Base-by-base conservation (phyloP, 2,888 invertebrate species). In the Fragum fragum region DNA sequence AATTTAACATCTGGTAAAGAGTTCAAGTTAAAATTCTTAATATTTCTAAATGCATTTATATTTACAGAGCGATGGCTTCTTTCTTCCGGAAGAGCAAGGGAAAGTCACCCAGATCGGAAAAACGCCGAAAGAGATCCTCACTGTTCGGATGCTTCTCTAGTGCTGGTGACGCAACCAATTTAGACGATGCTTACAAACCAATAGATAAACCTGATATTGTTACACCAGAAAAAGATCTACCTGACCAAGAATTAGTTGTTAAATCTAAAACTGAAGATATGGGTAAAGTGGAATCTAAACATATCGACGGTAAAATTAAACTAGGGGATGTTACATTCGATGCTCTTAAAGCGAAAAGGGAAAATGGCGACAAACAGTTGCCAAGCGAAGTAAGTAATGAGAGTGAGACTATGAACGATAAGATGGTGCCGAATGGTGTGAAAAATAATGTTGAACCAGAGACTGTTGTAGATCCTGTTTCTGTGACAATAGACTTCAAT, bases 251-350 rank as follows among this genome's bases (percentile, higher is more conserved):
- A 47, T 3, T 18, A 9, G 16, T 1, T n/a, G 47, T 3, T 47
- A 47, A 63, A 23, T 9, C 52, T 23, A 39, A 63, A 14, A 26
- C 52, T 29, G 21, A 57, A 36, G 57, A 77, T 9, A 83, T 83
- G 83, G 83, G 80, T 1, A 76, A 77, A 69, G 80, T 63, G 5
- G 83, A 83, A 63, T 79, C 83, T 1, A 83, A 83, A 73, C 59
- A 55, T 29, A 39, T 63, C 1, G 29, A 59, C 42, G 53, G 29
- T 32, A 42, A 53, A 28, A 69, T 32, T n/a, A n/a, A 23, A 26
- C 53, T 42, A 16, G 66, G 70, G 0, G 21, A 72, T n/a, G 47
- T 73, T 14, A 75, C 76, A 55, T 73, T 76, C 63, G 81, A 73
- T 0, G 21, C 21, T 23, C 57, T 57, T 7, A 57, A 21, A 14